phyloP scores from a whole-genome alignment of 2,113 vertebrate species.

The Trinectes maculatus region DNA sequence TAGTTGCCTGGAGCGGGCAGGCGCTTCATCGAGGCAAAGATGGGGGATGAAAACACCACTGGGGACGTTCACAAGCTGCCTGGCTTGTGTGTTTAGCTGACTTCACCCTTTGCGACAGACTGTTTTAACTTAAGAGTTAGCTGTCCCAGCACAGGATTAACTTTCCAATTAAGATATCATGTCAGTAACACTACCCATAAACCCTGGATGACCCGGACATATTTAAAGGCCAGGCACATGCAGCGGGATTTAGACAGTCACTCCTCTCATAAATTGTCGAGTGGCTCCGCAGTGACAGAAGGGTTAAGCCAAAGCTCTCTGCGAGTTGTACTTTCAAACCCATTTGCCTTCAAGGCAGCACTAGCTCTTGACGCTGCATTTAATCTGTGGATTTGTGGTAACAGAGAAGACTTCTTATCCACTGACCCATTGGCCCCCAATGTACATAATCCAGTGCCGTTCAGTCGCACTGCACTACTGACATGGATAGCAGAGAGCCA shows the following conservation, averaged over 20 bases:
- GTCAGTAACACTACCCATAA: conserved; percentile 63
- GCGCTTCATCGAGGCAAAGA: conserved; percentile 33
- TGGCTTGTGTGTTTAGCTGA: conserved; percentile 23
- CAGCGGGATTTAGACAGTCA: conserved; percentile 70
- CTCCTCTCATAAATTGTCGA: conserved; percentile 49
- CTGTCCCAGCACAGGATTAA: conserved; percentile 71
- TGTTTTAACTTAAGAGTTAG: conserved; percentile 49
- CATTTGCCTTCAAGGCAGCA: conserved; percentile 65
- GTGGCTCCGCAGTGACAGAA: conserved; percentile 59
- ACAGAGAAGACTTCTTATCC: conserved; percentile 85
- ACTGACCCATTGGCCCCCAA: conserved; percentile 73
- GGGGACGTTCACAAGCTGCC: conserved; percentile 17
- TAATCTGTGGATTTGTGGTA: conserved; percentile 85
- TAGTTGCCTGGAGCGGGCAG: conserved; percentile 21
- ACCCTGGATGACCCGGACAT: conserved; percentile 61
- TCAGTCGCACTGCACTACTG: conserved; percentile 67
- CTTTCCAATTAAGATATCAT: conserved; percentile 83
- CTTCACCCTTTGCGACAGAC: conserved; percentile 34
- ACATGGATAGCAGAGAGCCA: conserved; percentile 60
- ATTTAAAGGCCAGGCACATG: conserved; percentile 60
- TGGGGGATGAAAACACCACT: conserved; percentile 37
- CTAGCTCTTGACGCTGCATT: conserved; percentile 70
- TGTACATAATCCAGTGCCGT: conserved; percentile 74
- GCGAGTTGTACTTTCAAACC: conserved; percentile 70
- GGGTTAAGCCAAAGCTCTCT: conserved; percentile 75